Evolutionary conservation across 2,113 vertebrate species (phyloP).

Genomic region (Microtus oregoni): DNA sequence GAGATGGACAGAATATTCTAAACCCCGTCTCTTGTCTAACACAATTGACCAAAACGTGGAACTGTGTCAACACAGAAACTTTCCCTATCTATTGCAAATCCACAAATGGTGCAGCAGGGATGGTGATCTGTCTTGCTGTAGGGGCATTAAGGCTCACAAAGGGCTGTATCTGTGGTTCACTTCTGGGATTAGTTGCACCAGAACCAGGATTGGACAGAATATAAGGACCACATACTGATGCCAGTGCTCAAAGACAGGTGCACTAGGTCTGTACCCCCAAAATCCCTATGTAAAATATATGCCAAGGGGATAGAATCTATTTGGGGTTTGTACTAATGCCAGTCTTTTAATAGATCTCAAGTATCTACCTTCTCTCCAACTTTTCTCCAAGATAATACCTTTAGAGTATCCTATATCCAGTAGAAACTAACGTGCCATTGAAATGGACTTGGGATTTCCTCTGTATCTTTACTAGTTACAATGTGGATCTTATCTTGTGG

Average conservation of each 20-base stretch:
- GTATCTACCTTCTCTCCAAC: background rate
- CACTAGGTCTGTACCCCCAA: background rate
- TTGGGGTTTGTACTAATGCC: background rate
- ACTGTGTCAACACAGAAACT: background rate
- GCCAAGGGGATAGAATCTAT: background rate
- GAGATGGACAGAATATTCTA: background rate
- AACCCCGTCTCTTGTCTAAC: rapidly evolving
- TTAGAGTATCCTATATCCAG: background rate
- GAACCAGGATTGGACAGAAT: background rate
- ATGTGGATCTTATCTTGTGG: background rate
- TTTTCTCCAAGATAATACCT: background rate
- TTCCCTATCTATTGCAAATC: background rate
- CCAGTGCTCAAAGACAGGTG: background rate
- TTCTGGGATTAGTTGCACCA: background rate
- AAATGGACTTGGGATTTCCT: background rate
- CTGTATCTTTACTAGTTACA: background rate
- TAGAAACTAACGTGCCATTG: too few species aligned
- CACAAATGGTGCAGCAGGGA: rapidly evolving
- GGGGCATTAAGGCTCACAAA: rapidly evolving
- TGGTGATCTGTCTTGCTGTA: background rate
- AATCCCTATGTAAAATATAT: background rate
- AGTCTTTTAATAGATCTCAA: background rate
- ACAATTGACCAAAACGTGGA: rapidly evolving
- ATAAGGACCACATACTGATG: too few species aligned
- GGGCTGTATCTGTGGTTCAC: background rate